Evolutionary conservation across 1,140 invertebrate species (phyloP), one percentile per base, ranked within the genome.

Genomic region (Nixonia krombeini): DNA sequence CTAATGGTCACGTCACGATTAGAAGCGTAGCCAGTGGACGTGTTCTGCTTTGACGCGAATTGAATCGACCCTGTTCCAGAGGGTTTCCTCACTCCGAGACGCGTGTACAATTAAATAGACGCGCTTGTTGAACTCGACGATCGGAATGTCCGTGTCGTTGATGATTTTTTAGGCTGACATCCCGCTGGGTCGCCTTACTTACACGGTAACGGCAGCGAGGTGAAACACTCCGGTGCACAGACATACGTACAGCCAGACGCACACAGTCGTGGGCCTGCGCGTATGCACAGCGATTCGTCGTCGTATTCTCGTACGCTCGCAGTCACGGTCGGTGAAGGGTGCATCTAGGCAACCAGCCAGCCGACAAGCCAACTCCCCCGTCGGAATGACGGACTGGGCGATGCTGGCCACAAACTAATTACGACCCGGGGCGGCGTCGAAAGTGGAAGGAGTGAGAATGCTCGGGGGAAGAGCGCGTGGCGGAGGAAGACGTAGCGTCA

Each of bases 381-480:
- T 58, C 59, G 67, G 74, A 65, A 75, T 77, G 79, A 80, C 71
- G 73, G 78, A 75, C 72, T 67, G 64, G 66, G 70, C 68, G 69
- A 76, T 80, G 73, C 67, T 68, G 73, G 63, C 80, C 80, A 70
- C 80, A 82, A 81, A 82, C 80, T 82, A 82, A 83, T 83, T 83
- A 79, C 81, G 72, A 79, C 78, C 80, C 68, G 64, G 73, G 78
- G 78, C 73, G 72, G 75, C 74, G 71, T 78, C 65, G 76, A 74
- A 71, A 79, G 74, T 75, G 71, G 66, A 58, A 68, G 49, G 59
- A 46, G 58, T 51, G 61, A 55, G 46, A n/a, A n/a, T n/a, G n/a
- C n/a, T n/a, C n/a, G 44, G 35, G 37, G 40, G 25, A 17, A 35
- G 35, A n/a, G 35, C 49, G 38, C 13, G 47, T 38, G 40, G 50